These are phyloP conservation scores for Allacma fusca DNA, from an alignment of 2,888 invertebrate species.

Conservation along the genomic window DNA sequence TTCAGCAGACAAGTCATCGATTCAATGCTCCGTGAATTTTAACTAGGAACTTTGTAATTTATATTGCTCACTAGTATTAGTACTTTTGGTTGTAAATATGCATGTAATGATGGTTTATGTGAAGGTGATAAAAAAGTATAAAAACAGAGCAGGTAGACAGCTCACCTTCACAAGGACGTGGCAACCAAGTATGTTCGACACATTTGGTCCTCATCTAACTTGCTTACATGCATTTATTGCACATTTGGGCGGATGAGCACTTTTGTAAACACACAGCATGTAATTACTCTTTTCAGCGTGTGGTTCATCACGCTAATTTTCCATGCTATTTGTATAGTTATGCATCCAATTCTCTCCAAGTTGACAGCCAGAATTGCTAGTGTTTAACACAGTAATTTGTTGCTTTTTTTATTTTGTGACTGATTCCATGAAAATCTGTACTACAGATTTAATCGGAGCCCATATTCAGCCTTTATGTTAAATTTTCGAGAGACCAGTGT, in stretches of 20 bases:
- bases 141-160: conserved; percentile 42
- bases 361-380: too few relatives aligned
- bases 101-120: conserved; percentile 1
- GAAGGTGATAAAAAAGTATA: conserved; percentile 31
- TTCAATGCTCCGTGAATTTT: conserved; percentile 12
- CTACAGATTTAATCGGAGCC: too few relatives aligned
- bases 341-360: neutral
- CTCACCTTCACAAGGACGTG: conserved; percentile 49
- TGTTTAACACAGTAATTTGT: too few relatives aligned
- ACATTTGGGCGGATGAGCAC: conserved; percentile 5
- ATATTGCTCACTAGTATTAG: neutral
- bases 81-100: conserved; percentile 9
- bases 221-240: conserved; percentile 2
- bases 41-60: neutral
- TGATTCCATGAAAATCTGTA: too few relatives aligned
- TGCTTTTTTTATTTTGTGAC: too few relatives aligned
- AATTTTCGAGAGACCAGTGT: too few relatives aligned
- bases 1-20: conserved; percentile 21
- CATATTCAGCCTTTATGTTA: too few relatives aligned
- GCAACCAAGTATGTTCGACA: conserved; percentile 9
- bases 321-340: neutral
- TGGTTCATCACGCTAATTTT: neutral
- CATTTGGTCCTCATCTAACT: neutral
- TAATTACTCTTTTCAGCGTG: conserved; percentile 8
- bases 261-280: neutral